These are phyloP conservation scores for Laothoe populi DNA, from an alignment of 2,888 invertebrate genomes.

Conservation along the genomic window DNA sequence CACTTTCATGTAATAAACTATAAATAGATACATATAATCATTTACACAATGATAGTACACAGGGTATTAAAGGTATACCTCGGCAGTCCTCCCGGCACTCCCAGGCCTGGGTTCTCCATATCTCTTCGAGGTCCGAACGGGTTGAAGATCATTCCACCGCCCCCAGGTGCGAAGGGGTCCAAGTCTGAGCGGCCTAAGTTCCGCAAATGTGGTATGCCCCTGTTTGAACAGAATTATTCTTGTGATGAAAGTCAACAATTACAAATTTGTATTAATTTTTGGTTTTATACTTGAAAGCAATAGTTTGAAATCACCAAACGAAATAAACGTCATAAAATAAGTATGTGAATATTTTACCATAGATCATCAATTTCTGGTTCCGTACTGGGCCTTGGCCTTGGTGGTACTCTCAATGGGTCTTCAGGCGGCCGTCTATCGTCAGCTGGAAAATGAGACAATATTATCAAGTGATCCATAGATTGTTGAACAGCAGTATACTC, in stretches of 20 bases:
- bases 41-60: too few species aligned
- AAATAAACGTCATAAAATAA: not conserved
- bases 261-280: not conserved
- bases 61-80: slow-evolving; percentile 62
- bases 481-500: too few species aligned
- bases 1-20: too few species aligned
- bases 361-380: slow-evolving; percentile 65
- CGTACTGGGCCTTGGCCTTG: slow-evolving; percentile 59
- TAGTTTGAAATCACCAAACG: not conserved
- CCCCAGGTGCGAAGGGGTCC: slow-evolving; percentile 88
- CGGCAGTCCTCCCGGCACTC: slow-evolving; percentile 85
- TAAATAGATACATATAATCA: too few species aligned
- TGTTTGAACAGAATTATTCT: slow-evolving; percentile 41
- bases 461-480: too few species aligned
- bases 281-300: not conserved
- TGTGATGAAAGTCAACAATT: not conserved
- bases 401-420: slow-evolving; percentile 66
- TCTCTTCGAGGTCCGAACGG: slow-evolving; percentile 82
- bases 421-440: slow-evolving; percentile 55
- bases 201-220: slow-evolving; percentile 66
- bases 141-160: slow-evolving; percentile 91
- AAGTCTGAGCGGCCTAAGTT: slow-evolving; percentile 90
- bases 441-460: slow-evolving; percentile 49
- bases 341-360: slow-evolving; percentile 42
- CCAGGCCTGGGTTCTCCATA: slow-evolving; percentile 78